Conservation (phyloP, 2,113 vertebrate species). For the Callaeas wilsoni region DNA sequence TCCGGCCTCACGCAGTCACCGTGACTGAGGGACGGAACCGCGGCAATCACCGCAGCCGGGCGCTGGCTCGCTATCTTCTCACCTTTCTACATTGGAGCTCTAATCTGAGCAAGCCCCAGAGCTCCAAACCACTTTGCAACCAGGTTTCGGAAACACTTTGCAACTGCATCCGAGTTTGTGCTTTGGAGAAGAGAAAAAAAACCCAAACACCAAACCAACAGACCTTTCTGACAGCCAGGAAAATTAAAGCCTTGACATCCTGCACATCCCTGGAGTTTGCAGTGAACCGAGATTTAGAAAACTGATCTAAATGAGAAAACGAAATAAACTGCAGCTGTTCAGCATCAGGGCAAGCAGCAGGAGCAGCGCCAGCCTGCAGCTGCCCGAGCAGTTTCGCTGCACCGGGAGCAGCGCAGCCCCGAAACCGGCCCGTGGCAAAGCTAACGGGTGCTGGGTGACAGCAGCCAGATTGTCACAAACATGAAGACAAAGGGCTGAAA, state of each 20-base stretch:
- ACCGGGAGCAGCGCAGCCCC: background rate
- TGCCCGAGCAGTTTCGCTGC: background rate
- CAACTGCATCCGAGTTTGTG: background rate
- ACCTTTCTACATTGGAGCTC: background rate
- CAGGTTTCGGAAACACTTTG: background rate
- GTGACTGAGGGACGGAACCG: fast-evolving
- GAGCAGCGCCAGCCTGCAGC: background rate
- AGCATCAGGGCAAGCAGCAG: background rate
- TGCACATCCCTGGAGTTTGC: background rate
- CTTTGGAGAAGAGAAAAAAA: background rate
- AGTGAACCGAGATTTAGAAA: background rate
- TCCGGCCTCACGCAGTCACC: fast-evolving
- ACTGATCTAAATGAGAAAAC: background rate
- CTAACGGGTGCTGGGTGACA: background rate
- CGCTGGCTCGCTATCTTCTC: background rate
- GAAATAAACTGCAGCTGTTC: background rate
- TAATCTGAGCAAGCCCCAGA: background rate
- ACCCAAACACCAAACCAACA: background rate
- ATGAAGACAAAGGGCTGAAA: conserved; percentile 21
- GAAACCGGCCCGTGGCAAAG: background rate
- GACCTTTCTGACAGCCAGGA: fast-evolving
- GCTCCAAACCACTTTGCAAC: background rate
- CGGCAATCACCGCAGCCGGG: background rate
- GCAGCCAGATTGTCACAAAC: background rate
- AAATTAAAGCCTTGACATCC: background rate